Percentiles rank a stretch among this genome's conserved stretches.
Evolutionary conservation across 1,140 invertebrate genomes (phyloP).

Genomic region (Halyomorpha halys): DNA sequence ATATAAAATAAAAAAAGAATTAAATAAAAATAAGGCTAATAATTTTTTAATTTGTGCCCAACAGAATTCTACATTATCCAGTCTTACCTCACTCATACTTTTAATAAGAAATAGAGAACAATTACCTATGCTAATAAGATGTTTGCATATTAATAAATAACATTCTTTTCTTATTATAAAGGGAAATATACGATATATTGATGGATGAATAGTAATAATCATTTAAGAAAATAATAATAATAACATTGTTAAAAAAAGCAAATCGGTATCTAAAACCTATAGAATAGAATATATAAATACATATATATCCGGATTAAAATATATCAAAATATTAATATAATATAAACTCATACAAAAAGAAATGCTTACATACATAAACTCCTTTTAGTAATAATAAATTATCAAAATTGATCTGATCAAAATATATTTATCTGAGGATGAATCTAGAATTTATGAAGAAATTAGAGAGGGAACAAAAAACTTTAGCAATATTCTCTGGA

Average conservation of each 20-base stretch:
- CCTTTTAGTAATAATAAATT: background rate
- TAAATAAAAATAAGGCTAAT: no score
- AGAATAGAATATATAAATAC: no score
- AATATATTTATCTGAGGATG: background rate
- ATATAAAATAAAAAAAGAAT: no score
- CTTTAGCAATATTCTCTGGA: slow-evolving; percentile 5
- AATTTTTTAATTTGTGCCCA: slow-evolving; percentile 4
- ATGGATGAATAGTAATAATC: no score
- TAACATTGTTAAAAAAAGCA: no score
- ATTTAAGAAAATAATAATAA: no score
- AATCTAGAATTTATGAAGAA: background rate
- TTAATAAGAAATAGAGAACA: no score
- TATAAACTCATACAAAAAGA: slow-evolving; percentile 6
- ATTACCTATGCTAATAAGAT: no score
- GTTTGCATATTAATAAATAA: no score
- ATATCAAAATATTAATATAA: slow-evolving; percentile 3
- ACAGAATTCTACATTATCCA: slow-evolving; percentile 2
- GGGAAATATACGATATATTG: no score
- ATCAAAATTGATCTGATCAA: background rate
- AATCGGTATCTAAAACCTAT: no score
- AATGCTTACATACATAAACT: slow-evolving; percentile 11
- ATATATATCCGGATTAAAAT: slow-evolving; percentile 1
- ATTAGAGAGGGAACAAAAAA: background rate
- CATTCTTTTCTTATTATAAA: no score
- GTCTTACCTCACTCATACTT: slow-evolving; percentile 12